These are phyloP conservation scores for Vireo altiloquus DNA, from an alignment of 2,113 vertebrate genomes.

Conservation along the genomic window DNA sequence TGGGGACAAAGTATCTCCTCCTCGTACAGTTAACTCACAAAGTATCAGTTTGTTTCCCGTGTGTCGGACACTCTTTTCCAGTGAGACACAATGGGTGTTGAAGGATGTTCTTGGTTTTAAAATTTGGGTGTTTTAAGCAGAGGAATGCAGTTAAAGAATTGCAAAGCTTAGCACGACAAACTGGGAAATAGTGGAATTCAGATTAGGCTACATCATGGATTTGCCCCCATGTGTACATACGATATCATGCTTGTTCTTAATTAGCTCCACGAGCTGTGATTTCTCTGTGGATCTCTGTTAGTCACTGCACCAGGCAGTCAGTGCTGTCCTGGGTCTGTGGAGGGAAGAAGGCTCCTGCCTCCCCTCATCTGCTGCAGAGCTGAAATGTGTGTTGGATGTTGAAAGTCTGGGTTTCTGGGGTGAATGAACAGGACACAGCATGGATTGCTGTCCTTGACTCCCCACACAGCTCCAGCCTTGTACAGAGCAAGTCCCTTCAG, in stretches of 20 bases:
- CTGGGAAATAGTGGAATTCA: neutral
- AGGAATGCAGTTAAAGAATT: neutral
- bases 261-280: neutral
- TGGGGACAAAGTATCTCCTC: neutral
- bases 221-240: neutral
- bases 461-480: neutral
- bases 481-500: neutral
- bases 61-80: accelerated
- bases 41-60: neutral
- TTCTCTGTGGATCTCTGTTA: neutral
- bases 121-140: neutral
- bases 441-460: neutral
- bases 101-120: neutral
- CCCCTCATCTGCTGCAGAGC: accelerated
- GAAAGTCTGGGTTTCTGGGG: neutral
- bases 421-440: neutral
- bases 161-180: neutral
- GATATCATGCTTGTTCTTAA: neutral
- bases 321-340: accelerated
- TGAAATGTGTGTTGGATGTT: accelerated
- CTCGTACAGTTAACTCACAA: neutral
- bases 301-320: neutral
- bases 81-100: accelerated
- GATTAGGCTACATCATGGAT: neutral
- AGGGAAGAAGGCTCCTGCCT: neutral